phyloP scores from a whole-genome alignment of 2,888 invertebrate species.

The Pseudanteris insignis region DNA sequence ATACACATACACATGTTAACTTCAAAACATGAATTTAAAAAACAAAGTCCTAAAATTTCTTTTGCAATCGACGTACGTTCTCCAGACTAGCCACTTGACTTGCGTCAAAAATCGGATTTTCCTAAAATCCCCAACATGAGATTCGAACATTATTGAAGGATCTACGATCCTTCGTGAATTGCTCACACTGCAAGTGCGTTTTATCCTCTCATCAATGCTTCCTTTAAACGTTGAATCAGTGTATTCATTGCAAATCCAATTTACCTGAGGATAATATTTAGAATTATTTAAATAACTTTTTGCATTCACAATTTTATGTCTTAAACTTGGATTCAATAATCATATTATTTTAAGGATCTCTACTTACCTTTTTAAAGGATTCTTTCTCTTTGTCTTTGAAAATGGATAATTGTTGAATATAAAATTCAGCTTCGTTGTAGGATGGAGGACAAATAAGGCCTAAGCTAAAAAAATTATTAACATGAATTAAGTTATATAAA shows the following conservation, averaged over 20 bases:
- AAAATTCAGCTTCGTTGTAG: conserved; percentile 88
- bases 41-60: conserved; percentile 74
- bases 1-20: too few relatives aligned
- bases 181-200: conserved; percentile 40
- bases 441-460: conserved; percentile 76
- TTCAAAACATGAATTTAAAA: conserved; percentile 71
- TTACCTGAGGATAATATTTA: conserved; percentile 64
- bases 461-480: conserved; percentile 70
- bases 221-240: conserved; percentile 66
- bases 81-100: conserved; percentile 76
- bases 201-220: conserved; percentile 47
- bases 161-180: conserved; percentile 13
- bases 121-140: conserved; percentile 57
- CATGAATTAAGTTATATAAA: neutral
- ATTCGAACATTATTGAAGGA: conserved; percentile 57
- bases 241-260: conserved; percentile 71
- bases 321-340: too few relatives aligned
- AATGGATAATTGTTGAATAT: conserved; percentile 73
- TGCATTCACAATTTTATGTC: too few relatives aligned
- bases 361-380: conserved; percentile 53
- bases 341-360: neutral
- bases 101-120: conserved; percentile 73
- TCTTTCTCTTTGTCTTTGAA: conserved; percentile 68
- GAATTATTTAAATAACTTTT: too few relatives aligned
- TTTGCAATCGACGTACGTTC: conserved; percentile 73